These are phyloP conservation scores for Zapornia atra DNA, from an alignment of 2,113 vertebrate genomes.

Conservation along the genomic window DNA sequence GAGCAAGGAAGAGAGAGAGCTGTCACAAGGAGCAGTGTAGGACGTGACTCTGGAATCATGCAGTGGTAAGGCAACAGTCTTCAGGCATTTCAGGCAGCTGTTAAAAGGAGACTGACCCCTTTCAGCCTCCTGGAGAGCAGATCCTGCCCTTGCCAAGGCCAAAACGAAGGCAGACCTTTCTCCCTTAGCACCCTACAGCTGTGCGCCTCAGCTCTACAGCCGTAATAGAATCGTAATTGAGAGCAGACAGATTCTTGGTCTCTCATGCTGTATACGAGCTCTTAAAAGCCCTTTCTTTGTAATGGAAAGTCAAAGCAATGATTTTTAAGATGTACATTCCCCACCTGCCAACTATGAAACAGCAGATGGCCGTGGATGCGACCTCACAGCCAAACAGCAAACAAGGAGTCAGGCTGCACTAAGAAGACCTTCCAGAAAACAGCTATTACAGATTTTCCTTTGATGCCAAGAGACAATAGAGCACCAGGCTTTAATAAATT, in stretches of 20 bases:
- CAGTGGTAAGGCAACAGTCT: not conserved
- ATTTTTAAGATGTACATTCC: not conserved
- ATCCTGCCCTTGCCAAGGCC: not conserved
- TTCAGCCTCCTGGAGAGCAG: not conserved
- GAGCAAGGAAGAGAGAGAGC: not conserved
- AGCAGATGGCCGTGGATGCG: not conserved
- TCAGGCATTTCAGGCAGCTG: not conserved
- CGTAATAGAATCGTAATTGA: not conserved
- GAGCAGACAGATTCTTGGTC: not conserved
- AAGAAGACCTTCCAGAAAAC: constrained; percentile 25
- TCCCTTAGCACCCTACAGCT: not conserved
- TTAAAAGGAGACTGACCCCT: not conserved
- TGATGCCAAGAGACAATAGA: constrained; percentile 35
- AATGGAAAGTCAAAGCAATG: constrained; percentile 7
- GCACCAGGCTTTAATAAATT: constrained; percentile 49
- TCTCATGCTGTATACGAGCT: not conserved
- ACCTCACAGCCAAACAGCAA: not conserved
- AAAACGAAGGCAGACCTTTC: not conserved
- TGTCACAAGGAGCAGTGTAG: not conserved
- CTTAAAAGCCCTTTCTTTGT: not conserved
- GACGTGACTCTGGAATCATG: not conserved
- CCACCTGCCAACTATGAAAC: not conserved
- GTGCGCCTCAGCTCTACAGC: not conserved
- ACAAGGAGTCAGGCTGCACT: not conserved
- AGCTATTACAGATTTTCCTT: not conserved